A percentile compares a stretch with the other conserved stretches of the same genome.
Conservation (phyloP, 64 coral and sea anemone species). For the Montipora foliosa region DNA sequence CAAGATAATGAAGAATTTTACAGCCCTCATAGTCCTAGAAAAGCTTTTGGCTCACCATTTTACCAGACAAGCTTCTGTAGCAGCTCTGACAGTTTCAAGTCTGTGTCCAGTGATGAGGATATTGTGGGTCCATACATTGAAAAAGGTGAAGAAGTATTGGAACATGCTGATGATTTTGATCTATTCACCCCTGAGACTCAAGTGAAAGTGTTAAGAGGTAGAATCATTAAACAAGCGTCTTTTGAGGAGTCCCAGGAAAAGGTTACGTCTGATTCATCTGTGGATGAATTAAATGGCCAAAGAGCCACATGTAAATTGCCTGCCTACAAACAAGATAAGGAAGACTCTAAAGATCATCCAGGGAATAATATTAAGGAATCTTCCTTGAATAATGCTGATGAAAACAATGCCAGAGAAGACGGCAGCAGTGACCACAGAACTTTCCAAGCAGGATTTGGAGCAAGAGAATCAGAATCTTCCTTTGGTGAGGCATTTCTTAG, state of each 20-base stretch:
- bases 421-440: neutral
- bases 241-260: slow-evolving; percentile 49
- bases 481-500: slow-evolving; percentile 70
- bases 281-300: neutral
- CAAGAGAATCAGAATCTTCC: slow-evolving; percentile 33
- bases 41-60: slow-evolving; percentile 57
- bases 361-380: neutral
- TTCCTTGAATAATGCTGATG: neutral
- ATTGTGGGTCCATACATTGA: slow-evolving; percentile 60
- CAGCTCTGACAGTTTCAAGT: slow-evolving; percentile 76
- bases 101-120: slow-evolving; percentile 71
- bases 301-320: neutral
- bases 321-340: neutral
- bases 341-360: neutral
- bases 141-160: slow-evolving; percentile 78
- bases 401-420: neutral
- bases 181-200: neutral
- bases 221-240: slow-evolving; percentile 60
- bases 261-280: neutral
- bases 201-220: neutral
- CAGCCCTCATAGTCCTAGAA: neutral
- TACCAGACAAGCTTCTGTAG: slow-evolving; percentile 76
- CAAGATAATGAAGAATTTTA: neutral
- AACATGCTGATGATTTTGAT: slow-evolving; percentile 32
- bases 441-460: neutral